These are phyloP conservation scores for Amphiprion percula DNA, from an alignment of 2,113 vertebrate species.

Conservation along the genomic window DNA sequence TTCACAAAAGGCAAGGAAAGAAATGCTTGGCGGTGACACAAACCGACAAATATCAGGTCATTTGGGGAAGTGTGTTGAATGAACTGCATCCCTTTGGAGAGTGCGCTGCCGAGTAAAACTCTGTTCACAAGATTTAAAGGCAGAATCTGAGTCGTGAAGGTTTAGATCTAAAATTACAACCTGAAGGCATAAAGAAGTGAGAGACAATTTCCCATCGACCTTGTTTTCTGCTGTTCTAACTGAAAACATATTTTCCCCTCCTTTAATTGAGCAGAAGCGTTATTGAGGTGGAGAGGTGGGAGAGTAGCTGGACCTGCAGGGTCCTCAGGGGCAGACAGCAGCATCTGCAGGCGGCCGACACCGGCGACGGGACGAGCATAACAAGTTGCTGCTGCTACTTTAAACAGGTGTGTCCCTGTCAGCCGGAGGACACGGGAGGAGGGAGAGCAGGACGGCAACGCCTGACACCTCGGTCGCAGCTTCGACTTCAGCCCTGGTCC, in stretches of 20 bases:
- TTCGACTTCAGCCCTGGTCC: conserved; percentile 42
- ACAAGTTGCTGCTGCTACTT: conserved; percentile 51
- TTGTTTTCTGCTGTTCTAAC: conserved; percentile 22
- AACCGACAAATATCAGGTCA: background rate
- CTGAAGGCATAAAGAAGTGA: conserved; percentile 1
- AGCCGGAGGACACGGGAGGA: conserved; percentile 53
- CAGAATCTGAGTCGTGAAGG: conserved; percentile 8
- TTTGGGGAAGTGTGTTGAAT: conserved; percentile 1
- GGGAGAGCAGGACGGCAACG: background rate
- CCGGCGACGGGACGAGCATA: conserved; percentile 55
- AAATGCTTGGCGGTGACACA: background rate
- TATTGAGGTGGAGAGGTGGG: conserved; percentile 24
- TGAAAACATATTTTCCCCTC: conserved; percentile 32
- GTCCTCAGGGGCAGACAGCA: conserved; percentile 47
- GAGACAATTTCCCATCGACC: conserved; percentile 17
- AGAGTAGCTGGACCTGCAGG: conserved; percentile 8
- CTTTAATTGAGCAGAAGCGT: conserved; percentile 47
- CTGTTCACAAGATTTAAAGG: conserved; percentile 5
- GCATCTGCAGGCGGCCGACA: conserved; percentile 43
- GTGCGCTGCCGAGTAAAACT: background rate
- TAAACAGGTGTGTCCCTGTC: conserved; percentile 76
- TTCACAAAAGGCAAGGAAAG: background rate
- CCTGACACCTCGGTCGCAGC: conserved; percentile 14
- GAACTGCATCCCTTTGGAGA: conserved; percentile 12
- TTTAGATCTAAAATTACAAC: conserved; percentile 29